Conservation (phyloP, 1,140 invertebrate genomes). For the Penaeus chinensis region DNA sequence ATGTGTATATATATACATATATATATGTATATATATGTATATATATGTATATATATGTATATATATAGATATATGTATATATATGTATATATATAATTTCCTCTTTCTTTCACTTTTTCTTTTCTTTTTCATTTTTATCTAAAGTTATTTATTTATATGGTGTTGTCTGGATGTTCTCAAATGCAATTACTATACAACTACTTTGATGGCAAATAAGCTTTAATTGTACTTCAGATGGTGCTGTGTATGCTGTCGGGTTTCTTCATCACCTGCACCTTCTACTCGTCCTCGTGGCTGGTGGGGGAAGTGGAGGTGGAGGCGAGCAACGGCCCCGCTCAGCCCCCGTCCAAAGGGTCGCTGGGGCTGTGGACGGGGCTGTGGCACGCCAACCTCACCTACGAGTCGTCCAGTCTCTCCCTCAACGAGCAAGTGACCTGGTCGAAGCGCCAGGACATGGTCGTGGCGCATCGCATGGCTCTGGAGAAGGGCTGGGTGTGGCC, state of each 20-base stretch:
- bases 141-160: too few species aligned
- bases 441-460: neutral
- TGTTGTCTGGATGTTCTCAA: too few species aligned
- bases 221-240: slow-evolving; percentile 11
- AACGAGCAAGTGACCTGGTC: slow-evolving; percentile 33
- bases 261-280: slow-evolving; percentile 20
- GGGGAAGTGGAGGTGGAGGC: slow-evolving; percentile 20
- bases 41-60: too few species aligned
- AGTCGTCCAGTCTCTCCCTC: slow-evolving; percentile 4
- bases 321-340: slow-evolving; percentile 21
- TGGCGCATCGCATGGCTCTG: slow-evolving; percentile 6
- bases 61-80: too few species aligned
- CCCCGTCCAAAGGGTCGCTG: neutral
- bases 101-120: too few species aligned
- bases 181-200: too few species aligned
- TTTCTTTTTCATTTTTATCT: too few species aligned
- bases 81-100: too few species aligned
- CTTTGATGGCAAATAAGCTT: too few species aligned
- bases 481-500: slow-evolving; percentile 29
- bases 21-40: too few species aligned
- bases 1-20: too few species aligned
- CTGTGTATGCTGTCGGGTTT: slow-evolving; percentile 31
- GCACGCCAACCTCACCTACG: slow-evolving; percentile 39
- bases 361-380: slow-evolving; percentile 31
- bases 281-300: slow-evolving; percentile 40